Conservation (phyloP, 2,888 invertebrate species). For the Auanema sp. region DNA sequence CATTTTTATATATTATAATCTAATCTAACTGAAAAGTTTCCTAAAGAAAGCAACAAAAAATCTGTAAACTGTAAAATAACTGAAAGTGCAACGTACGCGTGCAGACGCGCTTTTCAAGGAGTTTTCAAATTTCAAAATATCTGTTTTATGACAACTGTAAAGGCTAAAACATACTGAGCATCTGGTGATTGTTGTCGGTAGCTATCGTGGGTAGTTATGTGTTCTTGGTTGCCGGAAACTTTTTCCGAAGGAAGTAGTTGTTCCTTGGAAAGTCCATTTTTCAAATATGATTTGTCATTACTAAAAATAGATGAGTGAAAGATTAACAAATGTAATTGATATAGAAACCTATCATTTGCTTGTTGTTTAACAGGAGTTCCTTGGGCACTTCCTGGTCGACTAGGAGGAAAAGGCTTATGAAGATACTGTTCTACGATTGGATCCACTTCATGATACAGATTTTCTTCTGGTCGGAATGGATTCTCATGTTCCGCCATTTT, state of each 20-base stretch:
- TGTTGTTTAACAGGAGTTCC: slow-evolving; percentile 31
- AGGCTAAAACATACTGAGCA: neutral
- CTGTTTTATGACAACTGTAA: neutral
- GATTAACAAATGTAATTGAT: too few species aligned
- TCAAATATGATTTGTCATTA: slow-evolving; percentile 33
- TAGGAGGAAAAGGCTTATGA: slow-evolving; percentile 54
- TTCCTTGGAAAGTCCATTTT: slow-evolving; percentile 47
- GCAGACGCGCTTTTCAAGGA: neutral
- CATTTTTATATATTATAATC: too few species aligned
- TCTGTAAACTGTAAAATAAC: too few species aligned
- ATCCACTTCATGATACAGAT: slow-evolving; percentile 54
- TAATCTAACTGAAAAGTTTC: too few species aligned
- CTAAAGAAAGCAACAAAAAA: too few species aligned
- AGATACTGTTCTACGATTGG: slow-evolving; percentile 64
- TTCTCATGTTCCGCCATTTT: slow-evolving; percentile 62
- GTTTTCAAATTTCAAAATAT: neutral
- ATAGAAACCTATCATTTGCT: too few species aligned
- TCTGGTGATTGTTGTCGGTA: slow-evolving; percentile 9
- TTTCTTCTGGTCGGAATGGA: slow-evolving; percentile 63
- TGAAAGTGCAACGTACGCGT: too few species aligned
- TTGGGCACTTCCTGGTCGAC: slow-evolving; percentile 38
- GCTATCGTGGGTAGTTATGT: slow-evolving; percentile 10
- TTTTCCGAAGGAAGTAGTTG: slow-evolving; percentile 45
- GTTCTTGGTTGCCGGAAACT: slow-evolving; percentile 13
- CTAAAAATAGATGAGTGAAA: slow-evolving; percentile 10